Base-by-base conservation (phyloP, 2,888 invertebrate species). In the Mycalesis mineus region DNA sequence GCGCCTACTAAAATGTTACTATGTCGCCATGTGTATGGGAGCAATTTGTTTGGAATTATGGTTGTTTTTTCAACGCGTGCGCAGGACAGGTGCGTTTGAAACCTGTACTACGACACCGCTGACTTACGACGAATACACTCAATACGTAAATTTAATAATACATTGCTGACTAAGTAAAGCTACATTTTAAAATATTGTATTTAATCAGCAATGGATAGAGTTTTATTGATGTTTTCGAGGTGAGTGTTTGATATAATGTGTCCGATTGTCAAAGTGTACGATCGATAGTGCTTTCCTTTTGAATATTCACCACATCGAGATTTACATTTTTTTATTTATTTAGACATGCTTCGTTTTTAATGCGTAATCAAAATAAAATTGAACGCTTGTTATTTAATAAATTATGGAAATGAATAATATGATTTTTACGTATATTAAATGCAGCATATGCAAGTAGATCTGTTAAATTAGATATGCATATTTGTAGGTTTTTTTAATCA, bases 31-130 rank as follows among this genome's bases (percentile, higher is more conserved):
- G 49, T 50, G 55, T 59, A 58, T 51, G 59, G 58, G 63, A 66
- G 68, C 66, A 74, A 73, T 73, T 74, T 72, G 69, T 71, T 54
- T 57, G 64, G 67, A 75, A 75, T 77, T 75, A 75, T 69, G 69
- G 73, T 69, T 69, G 70, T 71, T 72, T 72, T 68, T 72, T 71
- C 72, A 71, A 69, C 69, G 67, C 69, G 71, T 60, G 69, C 69
- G 62, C 56, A 58, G 33, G 68, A 57, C 65, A 63, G 68, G 64
- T 68, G 68, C 56, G 45, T 17, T 39, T 50, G 55, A 41, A 55
- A 45, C 53, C 9, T 37, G 13, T 52, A 49, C 29, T 37, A 37
- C 14, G 41, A 44, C 2, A 9, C 28, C 9, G 33, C 9, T 36
- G 8, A 15, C 15, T 4, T 28, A 39, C 51, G 14, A 29, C 7